A percentile compares a stretch with the other conserved stretches of the same genome.
Conservation (phyloP, 2,888 invertebrate genomes). For the Lomographa bimaculata region DNA sequence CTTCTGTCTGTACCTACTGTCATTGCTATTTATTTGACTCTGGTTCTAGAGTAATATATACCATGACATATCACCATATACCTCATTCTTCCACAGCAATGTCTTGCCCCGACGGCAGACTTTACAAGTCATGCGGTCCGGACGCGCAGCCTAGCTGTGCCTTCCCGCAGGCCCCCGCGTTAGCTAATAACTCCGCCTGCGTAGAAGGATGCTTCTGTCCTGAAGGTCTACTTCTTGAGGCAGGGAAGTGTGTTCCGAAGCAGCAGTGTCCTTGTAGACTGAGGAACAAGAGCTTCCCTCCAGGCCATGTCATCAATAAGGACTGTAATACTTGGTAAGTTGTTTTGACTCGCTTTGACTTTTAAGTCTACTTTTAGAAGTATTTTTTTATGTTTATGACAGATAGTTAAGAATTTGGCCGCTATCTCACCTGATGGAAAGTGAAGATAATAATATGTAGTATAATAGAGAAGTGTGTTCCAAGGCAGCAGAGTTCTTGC, state of each 20-base stretch:
- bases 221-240: slow-evolving; percentile 88
- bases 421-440: no score
- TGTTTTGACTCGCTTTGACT: no score
- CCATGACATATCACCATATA: no score
- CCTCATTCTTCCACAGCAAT: slow-evolving; percentile 90
- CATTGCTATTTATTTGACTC: no score
- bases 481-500: no score
- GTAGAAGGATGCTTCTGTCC: slow-evolving; percentile 96
- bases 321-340: slow-evolving; percentile 93
- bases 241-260: slow-evolving; percentile 88
- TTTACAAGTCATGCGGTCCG: slow-evolving; percentile 92
- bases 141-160: slow-evolving; percentile 89
- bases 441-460: no score
- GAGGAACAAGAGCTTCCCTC: slow-evolving; percentile 87
- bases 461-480: no score
- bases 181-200: slow-evolving; percentile 79
- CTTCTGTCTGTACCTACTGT: no score
- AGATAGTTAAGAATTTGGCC: no score
- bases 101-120: slow-evolving; percentile 88
- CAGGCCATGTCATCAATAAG: slow-evolving; percentile 88
- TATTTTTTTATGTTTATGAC: no score
- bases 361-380: no score
- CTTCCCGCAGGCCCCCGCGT: slow-evolving; percentile 57
- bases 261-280: slow-evolving; percentile 92
- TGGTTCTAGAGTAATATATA: no score